A percentile compares a stretch with the other conserved stretches of the same genome.
Conservation (phyloP, 2,113 vertebrate genomes). For the Isurus oxyrinchus region DNA sequence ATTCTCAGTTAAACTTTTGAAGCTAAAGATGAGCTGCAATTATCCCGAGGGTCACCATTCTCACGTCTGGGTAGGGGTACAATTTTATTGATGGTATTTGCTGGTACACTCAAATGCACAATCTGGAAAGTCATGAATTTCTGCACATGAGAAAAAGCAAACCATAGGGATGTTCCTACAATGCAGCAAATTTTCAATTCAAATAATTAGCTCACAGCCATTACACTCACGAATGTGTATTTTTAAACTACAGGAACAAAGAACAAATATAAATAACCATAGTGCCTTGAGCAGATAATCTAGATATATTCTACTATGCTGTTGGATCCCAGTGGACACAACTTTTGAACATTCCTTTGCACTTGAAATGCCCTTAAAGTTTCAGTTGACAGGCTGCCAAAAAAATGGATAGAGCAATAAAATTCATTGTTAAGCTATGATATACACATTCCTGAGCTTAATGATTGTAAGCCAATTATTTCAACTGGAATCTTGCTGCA, state of each 20-base stretch:
- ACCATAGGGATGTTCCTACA: neutral
- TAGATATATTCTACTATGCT: neutral
- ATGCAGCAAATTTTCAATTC: neutral
- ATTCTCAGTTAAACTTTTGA: slow-evolving; percentile 4
- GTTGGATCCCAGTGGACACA: neutral
- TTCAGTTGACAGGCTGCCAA: neutral
- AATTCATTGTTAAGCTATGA: neutral
- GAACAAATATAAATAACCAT: neutral
- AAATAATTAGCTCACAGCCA: slow-evolving; percentile 7
- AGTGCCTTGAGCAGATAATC: neutral
- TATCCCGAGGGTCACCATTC: neutral
- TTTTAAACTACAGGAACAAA: neutral
- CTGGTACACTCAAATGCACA: neutral
- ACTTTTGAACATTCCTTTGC: neutral
- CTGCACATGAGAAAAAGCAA: neutral
- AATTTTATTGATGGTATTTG: neutral
- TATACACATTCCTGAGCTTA: neutral
- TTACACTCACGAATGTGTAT: neutral
- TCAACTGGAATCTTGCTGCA: neutral
- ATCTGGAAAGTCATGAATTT: slow-evolving; percentile 5
- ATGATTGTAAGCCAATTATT: neutral
- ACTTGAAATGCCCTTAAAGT: neutral
- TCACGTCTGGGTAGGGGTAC: neutral
- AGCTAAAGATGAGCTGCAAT: neutral
- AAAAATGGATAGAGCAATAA: neutral